Base-by-base conservation (phyloP, 2,888 invertebrate species). In the Caenorhabditis wallacei region DNA sequence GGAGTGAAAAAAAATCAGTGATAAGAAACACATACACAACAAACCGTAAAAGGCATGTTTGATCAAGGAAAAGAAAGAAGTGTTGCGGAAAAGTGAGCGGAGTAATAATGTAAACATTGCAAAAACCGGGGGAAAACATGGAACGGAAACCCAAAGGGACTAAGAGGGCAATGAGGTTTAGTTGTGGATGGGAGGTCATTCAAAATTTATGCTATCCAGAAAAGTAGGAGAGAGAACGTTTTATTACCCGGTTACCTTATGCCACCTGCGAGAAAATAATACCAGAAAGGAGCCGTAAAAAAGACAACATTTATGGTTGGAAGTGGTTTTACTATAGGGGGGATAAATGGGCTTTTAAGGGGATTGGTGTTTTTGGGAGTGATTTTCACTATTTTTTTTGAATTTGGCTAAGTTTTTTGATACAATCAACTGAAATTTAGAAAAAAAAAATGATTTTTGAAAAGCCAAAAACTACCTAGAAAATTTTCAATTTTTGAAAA, bases 101-200 rank as follows among this genome's bases (percentile, higher is more conserved):
- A 51, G 46, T 46, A 24, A 48, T 51, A 51, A 30, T 11, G 63
- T 54, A 59, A 74, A 74, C 53, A 63, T 54, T 53, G 22, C n/a
- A n/a, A n/a, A n/a, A n/a, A n/a, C n/a, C n/a, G 10, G 24, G 24
- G n/a, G 1, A 40, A 59, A 70, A 70, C 59, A 72, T 7, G 40
- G 57, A 35, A 54, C 59, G 68, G 68, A 68, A 68, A 48, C 51
- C n/a, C n/a, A n/a, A n/a, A n/a, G n/a, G 46, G 46, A 59, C 20
- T 30, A 11, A 22, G 59, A 20, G 40, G 40, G 24, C 10, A 57
- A 18, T 56, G 40, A 63, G 78, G 53, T 68, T 46, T 54, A 57
- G 63, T 46, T n/a, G n/a, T n/a, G n/a, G n/a, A n/a, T n/a, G n/a
- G n/a, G n/a, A 63, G 78, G 78, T 78, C 69, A 78, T 78, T 78